phyloP scores from a whole-genome alignment of 2,797 vertebrate genomes.

The Tauraco hartlaubi region DNA sequence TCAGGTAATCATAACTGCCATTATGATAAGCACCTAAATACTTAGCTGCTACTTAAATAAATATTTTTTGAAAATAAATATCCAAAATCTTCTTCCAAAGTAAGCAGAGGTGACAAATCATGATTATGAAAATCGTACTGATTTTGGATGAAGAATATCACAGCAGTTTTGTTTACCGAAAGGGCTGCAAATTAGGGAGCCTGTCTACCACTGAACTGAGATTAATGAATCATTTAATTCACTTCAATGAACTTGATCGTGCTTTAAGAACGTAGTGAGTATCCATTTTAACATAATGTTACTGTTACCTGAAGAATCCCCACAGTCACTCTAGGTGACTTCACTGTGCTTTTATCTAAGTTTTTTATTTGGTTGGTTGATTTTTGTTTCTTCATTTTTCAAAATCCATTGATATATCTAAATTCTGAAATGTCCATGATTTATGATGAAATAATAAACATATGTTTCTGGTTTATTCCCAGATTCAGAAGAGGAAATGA shows the following conservation, averaged over 20 bases:
- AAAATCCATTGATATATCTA: neutral
- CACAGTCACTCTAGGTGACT: neutral
- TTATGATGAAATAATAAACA: slow-evolving; percentile 60
- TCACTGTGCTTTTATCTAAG: neutral
- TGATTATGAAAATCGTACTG: neutral
- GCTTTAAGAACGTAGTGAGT: neutral
- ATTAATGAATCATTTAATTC: neutral
- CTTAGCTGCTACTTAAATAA: neutral
- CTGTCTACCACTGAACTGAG: neutral
- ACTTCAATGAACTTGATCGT: neutral
- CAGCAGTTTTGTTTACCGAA: neutral
- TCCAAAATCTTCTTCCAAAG: neutral
- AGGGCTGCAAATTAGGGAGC: neutral
- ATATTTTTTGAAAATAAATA: neutral
- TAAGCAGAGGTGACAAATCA: neutral
- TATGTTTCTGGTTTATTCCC: slow-evolving; percentile 74
- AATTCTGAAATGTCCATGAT: slow-evolving; percentile 34
- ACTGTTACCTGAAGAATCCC: neutral
- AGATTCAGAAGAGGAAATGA: slow-evolving; percentile 92
- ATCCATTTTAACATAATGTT: neutral
- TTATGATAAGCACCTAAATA: neutral
- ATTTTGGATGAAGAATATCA: neutral
- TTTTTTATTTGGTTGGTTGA: neutral
- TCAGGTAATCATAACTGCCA: neutral
- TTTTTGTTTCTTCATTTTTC: neutral